Conservation (phyloP, 2,113 vertebrate species). For the Eolophus roseicapilla region DNA sequence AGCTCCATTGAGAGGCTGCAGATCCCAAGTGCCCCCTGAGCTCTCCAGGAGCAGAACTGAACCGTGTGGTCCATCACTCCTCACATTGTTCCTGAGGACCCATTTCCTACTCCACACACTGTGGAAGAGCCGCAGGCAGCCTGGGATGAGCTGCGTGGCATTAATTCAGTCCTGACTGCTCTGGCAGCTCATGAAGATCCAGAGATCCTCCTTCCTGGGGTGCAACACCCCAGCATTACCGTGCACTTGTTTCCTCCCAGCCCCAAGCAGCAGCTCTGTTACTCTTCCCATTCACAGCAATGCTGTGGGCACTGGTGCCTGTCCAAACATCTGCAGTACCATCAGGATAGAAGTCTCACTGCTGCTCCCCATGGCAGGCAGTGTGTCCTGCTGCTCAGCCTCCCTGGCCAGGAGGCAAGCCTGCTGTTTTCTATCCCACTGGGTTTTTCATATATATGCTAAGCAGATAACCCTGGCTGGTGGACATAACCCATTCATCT, state of each 20-base stretch:
- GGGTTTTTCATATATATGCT: background rate
- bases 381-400: background rate
- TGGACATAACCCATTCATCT: background rate
- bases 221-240: background rate
- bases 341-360: background rate
- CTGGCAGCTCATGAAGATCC: background rate
- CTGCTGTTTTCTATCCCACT: background rate
- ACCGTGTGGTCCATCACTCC: fast-evolving
- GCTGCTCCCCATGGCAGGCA: background rate
- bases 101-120: fast-evolving
- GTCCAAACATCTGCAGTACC: background rate
- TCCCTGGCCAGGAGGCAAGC: background rate
- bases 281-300: background rate
- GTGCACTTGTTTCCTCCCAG: background rate
- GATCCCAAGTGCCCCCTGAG: fast-evolving
- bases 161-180: background rate
- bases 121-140: background rate
- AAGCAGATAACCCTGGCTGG: background rate
- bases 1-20: fast-evolving
- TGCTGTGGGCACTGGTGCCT: background rate
- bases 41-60: background rate
- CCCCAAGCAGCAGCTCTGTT: background rate
- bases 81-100: background rate
- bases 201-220: background rate
- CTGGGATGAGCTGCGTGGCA: fast-evolving